Evolutionary conservation across 2,113 vertebrate genomes (phyloP), one percentile per base, ranked within the genome.

Genomic region (Perognathus longimembris): DNA sequence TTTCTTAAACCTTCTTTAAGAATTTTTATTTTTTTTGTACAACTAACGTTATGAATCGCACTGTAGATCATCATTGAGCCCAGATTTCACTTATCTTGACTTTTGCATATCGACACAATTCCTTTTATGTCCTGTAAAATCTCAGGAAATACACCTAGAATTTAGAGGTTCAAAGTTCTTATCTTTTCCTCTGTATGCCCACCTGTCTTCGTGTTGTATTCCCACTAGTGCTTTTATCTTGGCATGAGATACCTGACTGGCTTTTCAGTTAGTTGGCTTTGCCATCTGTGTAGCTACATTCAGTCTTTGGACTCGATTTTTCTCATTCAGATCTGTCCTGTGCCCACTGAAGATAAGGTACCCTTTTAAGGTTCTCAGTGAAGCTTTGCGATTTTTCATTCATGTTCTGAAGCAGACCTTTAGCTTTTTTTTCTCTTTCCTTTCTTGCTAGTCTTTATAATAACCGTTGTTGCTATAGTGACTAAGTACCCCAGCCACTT

Each of bases 381-480:
- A 86, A 69, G 70, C 63, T 63, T 91, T 86, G 66, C 80, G 79
- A 76, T 90, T 94, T 95, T 94, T 92, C 88, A 90, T 92, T 96
- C 91, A 90, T 74, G 80, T 75, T 89, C 76, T 75, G 21, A 93
- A 32, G 50, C n/a, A 63, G 92, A 75, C 84, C 57, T 89, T 94
- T 10, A 77, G 24, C 45, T 88, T 93, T 94, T 69, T 80, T 92
- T 92, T 74, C 76, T 17, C 42, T 78, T 21, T n/a, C 50, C n/a
- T 85, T 21, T 79, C 59, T 64, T 36, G 34, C 79, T 79, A 82
- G 66, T 88, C 83, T 90, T 95, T 86, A 78, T 86, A 90, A 93
- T 92, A 96, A 86, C 83, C 73, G 57, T 79, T 64, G 94, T 97
- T 96, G 92, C 94, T 64, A 77, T 95, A 74, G 96, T 92, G 91